Evolutionary conservation across 2,113 vertebrate species (phyloP).

Genomic region (Sialia sialis): DNA sequence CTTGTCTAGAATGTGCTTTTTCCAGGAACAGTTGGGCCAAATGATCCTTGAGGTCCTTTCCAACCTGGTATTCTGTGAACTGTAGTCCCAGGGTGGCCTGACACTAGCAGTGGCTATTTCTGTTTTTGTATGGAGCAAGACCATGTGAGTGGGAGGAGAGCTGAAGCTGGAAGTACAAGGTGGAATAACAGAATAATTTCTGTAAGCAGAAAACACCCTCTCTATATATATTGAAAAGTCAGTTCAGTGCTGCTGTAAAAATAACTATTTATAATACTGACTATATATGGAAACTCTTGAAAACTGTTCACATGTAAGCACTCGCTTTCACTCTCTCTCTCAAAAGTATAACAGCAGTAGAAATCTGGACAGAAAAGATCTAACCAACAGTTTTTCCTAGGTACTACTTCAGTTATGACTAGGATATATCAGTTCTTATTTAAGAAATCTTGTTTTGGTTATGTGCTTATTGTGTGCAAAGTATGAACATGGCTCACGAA

Average conservation of each 20-base stretch:
- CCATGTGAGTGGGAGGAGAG: not conserved
- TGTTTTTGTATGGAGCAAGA: not conserved
- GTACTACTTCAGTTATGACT: not conserved
- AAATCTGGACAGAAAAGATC: not conserved
- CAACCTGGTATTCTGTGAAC: not conserved
- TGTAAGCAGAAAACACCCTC: not conserved
- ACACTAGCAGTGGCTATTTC: not conserved
- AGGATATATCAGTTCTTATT: not conserved
- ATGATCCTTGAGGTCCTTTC: not conserved
- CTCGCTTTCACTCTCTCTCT: not conserved
- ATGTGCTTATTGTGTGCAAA: not conserved
- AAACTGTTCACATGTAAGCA: not conserved
- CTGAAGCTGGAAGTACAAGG: not conserved
- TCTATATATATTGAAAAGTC: not conserved
- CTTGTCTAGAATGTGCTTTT: not conserved
- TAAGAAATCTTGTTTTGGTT: not conserved
- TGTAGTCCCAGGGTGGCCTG: not conserved
- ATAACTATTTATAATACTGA: slow-evolving; percentile 29
- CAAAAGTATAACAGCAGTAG: not conserved
- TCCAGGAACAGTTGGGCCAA: not conserved
- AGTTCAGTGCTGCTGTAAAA: slow-evolving; percentile 11
- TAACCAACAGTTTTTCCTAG: not conserved
- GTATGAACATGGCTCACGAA: not conserved
- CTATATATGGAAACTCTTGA: slow-evolving; percentile 49
- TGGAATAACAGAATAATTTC: not conserved